Evolutionary conservation across 2,888 invertebrate genomes (phyloP).

Genomic region (Macrosiphum euphorbiae): DNA sequence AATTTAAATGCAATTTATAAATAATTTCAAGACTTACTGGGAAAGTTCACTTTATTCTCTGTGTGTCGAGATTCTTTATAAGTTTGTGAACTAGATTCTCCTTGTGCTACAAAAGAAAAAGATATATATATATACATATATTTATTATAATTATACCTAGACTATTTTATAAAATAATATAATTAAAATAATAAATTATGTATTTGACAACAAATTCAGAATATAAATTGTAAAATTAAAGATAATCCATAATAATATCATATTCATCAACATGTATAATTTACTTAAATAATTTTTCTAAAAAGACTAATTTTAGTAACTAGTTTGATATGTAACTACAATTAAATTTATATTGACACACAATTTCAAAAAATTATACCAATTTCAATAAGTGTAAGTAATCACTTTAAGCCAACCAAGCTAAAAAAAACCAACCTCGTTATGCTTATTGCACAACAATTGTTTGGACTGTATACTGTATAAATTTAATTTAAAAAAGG

Average conservation of each 20-base stretch:
- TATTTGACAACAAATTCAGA: background rate
- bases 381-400: background rate
- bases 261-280: background rate
- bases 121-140: background rate
- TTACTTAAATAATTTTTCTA: background rate
- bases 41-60: slow-evolving; percentile 38
- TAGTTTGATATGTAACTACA: background rate
- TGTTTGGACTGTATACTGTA: no score
- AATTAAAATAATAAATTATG: background rate
- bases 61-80: slow-evolving; percentile 24
- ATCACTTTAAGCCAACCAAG: background rate
- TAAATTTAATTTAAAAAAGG: no score
- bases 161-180: background rate
- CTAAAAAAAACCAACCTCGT: no score
- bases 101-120: slow-evolving; percentile 6
- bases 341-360: background rate
- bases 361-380: background rate
- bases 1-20: background rate
- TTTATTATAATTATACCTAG: background rate
- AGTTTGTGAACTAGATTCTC: background rate
- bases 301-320: background rate
- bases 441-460: no score
- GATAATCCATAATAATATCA: background rate
- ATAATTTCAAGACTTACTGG: slow-evolving; percentile 23
- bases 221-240: background rate